Evolutionary conservation across 2,797 vertebrate genomes (phyloP), one percentile per base, ranked within the genome.

Genomic region (Huso huso): DNA sequence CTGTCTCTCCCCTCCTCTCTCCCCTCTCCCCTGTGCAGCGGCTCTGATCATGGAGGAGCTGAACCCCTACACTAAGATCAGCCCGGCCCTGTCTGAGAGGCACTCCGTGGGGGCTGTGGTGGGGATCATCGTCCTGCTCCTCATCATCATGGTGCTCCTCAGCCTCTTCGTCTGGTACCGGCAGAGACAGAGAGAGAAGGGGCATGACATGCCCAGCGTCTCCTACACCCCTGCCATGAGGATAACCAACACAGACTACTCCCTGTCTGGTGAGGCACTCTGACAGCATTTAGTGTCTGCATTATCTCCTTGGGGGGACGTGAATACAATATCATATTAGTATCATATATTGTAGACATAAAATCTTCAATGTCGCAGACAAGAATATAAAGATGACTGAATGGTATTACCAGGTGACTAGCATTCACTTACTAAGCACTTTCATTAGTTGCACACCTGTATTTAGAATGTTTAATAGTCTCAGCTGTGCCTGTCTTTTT

Each of bases 1-100:
- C 69, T 37, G 2, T 37, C 23, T 37, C 23, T 37, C 23, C 23
- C 23, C 23, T 37, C 23, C 23, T 37, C 23, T 37, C 23, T 37
- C 23, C 23, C 23, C 23, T 37, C 23, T 37, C 23, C 23, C 23
- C 23, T 37, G 4, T 37, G 48, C 85, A 99, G 96, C 95, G 74
- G 95, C 96, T 83, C 89, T 99, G 76, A 95, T 97, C 93, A 99
- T 99, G 97, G 96, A 98, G 78, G 96, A 98, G 89, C 88, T 98
- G 79, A 99, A 99, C 79, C 95, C 97, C 49, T 99, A 99, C 85
- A 99, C 96, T 76, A 99, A 98, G 89, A 98, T 99, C 85, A 96
- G 95, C 75, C 95, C 96, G 0, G 95, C 97, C 6, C 84, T 94
- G 76, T 91, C 94, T 0, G 97, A 96, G 83, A 92, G 93, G 53